Evolutionary conservation across 1,140 invertebrate genomes (phyloP), one percentile per base, ranked within the genome.

Genomic region (Drosophila mojavensis): DNA sequence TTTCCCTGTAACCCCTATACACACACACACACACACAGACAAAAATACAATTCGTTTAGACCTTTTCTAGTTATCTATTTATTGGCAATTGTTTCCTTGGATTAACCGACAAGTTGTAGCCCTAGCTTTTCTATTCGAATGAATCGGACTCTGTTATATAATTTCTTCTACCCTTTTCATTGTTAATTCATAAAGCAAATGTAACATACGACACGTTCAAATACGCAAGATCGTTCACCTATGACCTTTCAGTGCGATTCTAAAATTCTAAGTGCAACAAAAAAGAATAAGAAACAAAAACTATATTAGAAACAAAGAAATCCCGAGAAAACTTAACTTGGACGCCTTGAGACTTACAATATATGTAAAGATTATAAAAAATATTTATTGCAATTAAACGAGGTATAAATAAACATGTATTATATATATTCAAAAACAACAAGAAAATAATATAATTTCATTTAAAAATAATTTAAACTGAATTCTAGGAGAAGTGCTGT

Each of bases 301-400:
- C 3, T 1, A 7, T 10, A 36, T 36, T 36, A 36, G 5, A 15
- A 43, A 30, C 58, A 30, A 51, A 30, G 24, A 68, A 17, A 61
- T 51, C 36, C 20, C 24, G 30, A 54, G 6, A 47, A 15, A 15
- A 30, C 6, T 55, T 56, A 74, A 68, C 73, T 50, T 64, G 68
- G 65, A 70, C 75, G 81, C 81, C 82, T 81, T 80, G 83, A 89
- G 77, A 88, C 83, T 88, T 88, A 88, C 80, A 81, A 85, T 64
- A 85, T 61, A 50, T 88, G 77, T 89, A 86, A 60, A 82, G 54
- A 86, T 50, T 74, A 61, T 63, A 88, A 83, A 66, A 83, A 78
- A 80, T 88, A 88, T 88, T 88, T 88, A 88, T 89, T 88, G 80
- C 83, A 88, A 83, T 74, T 66, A 64, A 77, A 76, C 62, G 75